phyloP scores from a whole-genome alignment of 2,113 vertebrate genomes.

The Acanthisitta chloris region DNA sequence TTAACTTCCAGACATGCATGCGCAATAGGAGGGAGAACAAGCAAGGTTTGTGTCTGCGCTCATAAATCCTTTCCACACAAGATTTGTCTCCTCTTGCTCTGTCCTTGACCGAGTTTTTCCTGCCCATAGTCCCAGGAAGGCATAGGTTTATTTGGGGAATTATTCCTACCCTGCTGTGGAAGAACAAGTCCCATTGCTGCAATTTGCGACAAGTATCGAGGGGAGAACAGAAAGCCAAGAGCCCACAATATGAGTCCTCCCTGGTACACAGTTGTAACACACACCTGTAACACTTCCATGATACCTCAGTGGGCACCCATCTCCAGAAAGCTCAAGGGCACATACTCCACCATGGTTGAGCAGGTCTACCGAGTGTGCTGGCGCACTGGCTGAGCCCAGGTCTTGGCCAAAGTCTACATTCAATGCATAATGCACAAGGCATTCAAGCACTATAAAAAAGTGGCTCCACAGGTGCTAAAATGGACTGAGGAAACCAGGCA shows the following conservation, averaged over 20 bases:
- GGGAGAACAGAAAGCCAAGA: background rate
- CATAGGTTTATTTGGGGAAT: background rate
- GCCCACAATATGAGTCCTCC: background rate
- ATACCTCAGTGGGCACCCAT: background rate
- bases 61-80: background rate
- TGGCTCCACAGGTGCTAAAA: background rate
- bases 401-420: background rate
- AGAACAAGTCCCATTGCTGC: background rate
- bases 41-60: background rate
- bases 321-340: background rate
- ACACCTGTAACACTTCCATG: background rate
- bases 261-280: accelerated
- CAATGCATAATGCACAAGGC: background rate
- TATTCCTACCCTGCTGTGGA: background rate
- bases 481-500: background rate
- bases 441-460: background rate
- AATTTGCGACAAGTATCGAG: background rate
- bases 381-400: background rate
- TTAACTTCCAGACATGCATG: background rate
- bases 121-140: background rate
- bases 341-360: background rate
- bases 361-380: background rate
- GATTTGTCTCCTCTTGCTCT: background rate
- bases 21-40: background rate
- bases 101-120: background rate